phyloP scores from a whole-genome alignment of 2,113 vertebrate species.

The western clawed frog (Xenopus tropicalis) region UCB_Xtro_10.0 CM004448.2:1252001-1252500 shows the following conservation, averaged over 20 bases:
- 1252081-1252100: conserved; percentile 41
- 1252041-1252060: conserved; percentile 41
- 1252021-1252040: conserved; percentile 41
- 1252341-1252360: conserved; percentile 44
- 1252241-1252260: conserved; percentile 39
- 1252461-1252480: no score
- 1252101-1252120: conserved; percentile 28
- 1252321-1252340: conserved; percentile 36
- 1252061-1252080: conserved; percentile 39
- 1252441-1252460: conserved; percentile 47
- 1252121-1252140: conserved; percentile 35
- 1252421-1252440: conserved; percentile 49
- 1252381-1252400: no score
- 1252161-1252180: conserved; percentile 37
- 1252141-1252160: conserved; percentile 25
- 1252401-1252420: conserved; percentile 47
- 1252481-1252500: no score
- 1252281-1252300: conserved; percentile 23
- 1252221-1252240: conserved; percentile 42
- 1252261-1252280: conserved; percentile 35
- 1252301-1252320: neutral
- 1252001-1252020: conserved; percentile 33
- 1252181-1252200: conserved; percentile 40
- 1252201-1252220: conserved; percentile 43
- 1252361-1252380: conserved; percentile 45